Percentiles rank a stretch among this genome's conserved stretches.
phyloP scores from a whole-genome alignment of 2,888 invertebrate genomes.

The Empis stercorea region DNA sequence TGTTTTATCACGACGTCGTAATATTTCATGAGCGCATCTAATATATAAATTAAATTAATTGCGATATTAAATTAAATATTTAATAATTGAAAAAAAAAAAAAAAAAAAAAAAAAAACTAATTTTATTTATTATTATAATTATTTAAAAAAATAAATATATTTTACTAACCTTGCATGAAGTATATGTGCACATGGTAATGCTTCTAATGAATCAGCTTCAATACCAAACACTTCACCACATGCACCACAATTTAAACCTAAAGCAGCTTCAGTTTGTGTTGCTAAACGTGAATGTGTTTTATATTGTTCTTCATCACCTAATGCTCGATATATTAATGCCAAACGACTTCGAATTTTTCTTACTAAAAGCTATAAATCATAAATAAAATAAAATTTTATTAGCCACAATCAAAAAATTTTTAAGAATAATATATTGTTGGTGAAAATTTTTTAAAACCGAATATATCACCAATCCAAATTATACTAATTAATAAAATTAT shows the following conservation, averaged over 20 bases:
- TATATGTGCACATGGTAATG: slow-evolving; percentile 76
- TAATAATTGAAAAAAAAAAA: too few relatives aligned
- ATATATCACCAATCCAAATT: too few relatives aligned
- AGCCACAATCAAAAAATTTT: too few relatives aligned
- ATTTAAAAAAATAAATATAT: too few relatives aligned
- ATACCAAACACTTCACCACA: slow-evolving; percentile 67
- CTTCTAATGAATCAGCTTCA: slow-evolving; percentile 60
- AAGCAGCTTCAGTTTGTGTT: slow-evolving; percentile 52
- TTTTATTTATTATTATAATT: too few relatives aligned
- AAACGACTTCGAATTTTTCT: slow-evolving; percentile 66
- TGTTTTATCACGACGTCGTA: slow-evolving; percentile 49
- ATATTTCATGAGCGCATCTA: slow-evolving; percentile 54
- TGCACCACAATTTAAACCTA: slow-evolving; percentile 68
- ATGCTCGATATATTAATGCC: slow-evolving; percentile 65
- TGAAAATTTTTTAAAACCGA: too few relatives aligned
- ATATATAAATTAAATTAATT: too few relatives aligned
- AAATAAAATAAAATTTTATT: too few relatives aligned
- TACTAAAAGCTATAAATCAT: slow-evolving; percentile 46
- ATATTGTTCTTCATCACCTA: slow-evolving; percentile 70
- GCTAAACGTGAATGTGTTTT: slow-evolving; percentile 52
- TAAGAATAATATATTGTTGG: too few relatives aligned
- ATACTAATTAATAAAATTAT: too few relatives aligned
- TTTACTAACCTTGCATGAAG: slow-evolving; percentile 66
- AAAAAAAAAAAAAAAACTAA: too few relatives aligned
- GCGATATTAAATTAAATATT: too few relatives aligned